Evolutionary conservation across 2,888 invertebrate genomes (phyloP), one percentile per base, ranked within the genome.

Genomic region (Drosophila niveifrons): DNA sequence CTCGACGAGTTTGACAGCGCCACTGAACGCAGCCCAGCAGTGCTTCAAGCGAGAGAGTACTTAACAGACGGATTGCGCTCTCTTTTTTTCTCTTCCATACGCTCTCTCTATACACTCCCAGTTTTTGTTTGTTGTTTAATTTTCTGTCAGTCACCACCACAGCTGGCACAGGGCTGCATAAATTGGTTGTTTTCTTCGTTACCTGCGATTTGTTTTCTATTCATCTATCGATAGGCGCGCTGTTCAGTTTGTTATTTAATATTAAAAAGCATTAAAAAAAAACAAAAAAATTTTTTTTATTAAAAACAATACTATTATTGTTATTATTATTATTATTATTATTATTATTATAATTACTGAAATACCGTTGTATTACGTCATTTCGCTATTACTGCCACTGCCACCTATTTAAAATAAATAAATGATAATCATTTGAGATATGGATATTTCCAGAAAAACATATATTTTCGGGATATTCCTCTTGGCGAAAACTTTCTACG

Each of bases 1-100:
- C 78, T 50, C 78, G 74, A 55, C 56, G 78, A 77, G 80, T 80
- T 80, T 77, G 80, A 80, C 73, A 73, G 73, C 39, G 68, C 61
- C 66, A 77, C 77, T 78, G 64, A 78, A 55, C 43, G 17, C 62
- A 64, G 51, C 15, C 29, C 41, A 64, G 31, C 15, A 17, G 56
- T 53, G 56, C 47, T 39, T 51, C 56, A 48, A 7, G 28, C 17
- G 36, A 53, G 56, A 53, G 59, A 46, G 39, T 28, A 52, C 44
- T 53, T 31, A 56, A 31, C 50, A 18, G n/a, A 46, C n/a, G 13
- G 31, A 2, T 44, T 29, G 13, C 39, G 36, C 36, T 36, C 36
- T 36, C 31, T 10, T 9, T 28, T 28, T 17, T n/a, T 28, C 31
- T 43, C 13, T 10, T 29, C 9, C 23, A 17, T 7, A 29, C 50